A percentile compares a stretch with the other conserved stretches of the same genome.
phyloP scores from a whole-genome alignment of 2,888 invertebrate genomes.

The Ophion ellenae region DNA sequence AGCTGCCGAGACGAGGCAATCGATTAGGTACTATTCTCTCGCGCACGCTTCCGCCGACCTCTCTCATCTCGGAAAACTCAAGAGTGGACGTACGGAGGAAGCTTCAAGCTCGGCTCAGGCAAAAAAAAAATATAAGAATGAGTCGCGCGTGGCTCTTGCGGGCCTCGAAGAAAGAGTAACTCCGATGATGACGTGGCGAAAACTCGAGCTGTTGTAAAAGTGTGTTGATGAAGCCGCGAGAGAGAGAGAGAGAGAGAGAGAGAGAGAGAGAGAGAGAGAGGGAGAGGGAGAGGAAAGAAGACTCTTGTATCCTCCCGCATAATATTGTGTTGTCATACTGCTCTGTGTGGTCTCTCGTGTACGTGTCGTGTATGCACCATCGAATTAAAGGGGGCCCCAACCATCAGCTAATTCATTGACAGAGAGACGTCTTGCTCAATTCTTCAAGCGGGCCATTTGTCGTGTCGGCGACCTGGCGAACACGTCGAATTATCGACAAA shows the following conservation, averaged over 20 bases:
- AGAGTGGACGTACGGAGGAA: not conserved
- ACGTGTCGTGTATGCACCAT: constrained; percentile 28
- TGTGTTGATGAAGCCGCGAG: constrained; percentile 55
- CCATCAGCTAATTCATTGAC: constrained; percentile 64
- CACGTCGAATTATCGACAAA: not conserved
- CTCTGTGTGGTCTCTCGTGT: constrained; percentile 44
- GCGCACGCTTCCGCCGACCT: not conserved
- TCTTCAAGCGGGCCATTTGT: constrained; percentile 51
- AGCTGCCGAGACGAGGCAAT: not conserved
- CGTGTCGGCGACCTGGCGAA: constrained; percentile 38
- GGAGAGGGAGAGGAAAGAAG: constrained; percentile 1
- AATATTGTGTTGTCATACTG: constrained; percentile 49
- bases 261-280: constrained; percentile 30
- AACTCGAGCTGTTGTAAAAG: constrained; percentile 43
- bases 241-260: constrained; percentile 13
- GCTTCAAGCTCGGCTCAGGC: not conserved
- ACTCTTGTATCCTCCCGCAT: constrained; percentile 28
- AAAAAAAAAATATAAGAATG: constrained; percentile 38
- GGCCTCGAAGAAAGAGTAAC: constrained; percentile 20
- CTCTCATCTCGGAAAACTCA: not conserved
- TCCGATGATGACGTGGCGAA: constrained; percentile 59
- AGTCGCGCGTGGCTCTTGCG: constrained; percentile 52
- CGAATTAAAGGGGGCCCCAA: constrained; percentile 51
- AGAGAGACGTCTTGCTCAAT: constrained; percentile 54
- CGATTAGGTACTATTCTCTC: not conserved